phyloP scores from a whole-genome alignment of 2,888 invertebrate genomes.

The Apamea epomidion region DNA sequence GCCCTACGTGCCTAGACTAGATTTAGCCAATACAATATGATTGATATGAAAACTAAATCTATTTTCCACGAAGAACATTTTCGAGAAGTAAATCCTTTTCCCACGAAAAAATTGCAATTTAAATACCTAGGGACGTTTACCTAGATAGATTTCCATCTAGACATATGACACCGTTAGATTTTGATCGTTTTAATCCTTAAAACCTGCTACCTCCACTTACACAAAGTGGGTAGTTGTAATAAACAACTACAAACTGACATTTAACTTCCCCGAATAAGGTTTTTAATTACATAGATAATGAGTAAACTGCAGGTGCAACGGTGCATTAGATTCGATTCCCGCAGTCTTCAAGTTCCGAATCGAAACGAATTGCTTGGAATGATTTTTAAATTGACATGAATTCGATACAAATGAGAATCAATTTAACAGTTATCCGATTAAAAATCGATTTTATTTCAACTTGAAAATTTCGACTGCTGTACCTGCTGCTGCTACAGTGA shows the following conservation, averaged over 20 bases:
- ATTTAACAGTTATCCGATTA: background rate
- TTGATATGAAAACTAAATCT: constrained; percentile 24
- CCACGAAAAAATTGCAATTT: background rate
- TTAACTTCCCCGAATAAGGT: background rate
- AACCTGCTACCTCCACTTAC: too few species aligned
- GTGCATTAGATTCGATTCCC: constrained; percentile 1
- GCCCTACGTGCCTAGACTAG: constrained; percentile 50
- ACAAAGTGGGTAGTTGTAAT: background rate
- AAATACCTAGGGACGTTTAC: background rate
- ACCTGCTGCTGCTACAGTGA: background rate
- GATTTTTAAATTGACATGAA: background rate
- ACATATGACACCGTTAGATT: too few species aligned
- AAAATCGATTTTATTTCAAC: background rate
- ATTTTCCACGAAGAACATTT: constrained; percentile 24
- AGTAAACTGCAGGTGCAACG: constrained; percentile 15
- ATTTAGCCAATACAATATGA: constrained; percentile 45
- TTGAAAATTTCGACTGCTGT: background rate
- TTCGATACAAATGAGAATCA: background rate
- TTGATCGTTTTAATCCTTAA: too few species aligned
- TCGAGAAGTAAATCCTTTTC: background rate
- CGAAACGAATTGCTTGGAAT: constrained; percentile 15
- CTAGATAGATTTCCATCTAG: background rate
- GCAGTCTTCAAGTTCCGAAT: background rate
- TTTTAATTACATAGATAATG: background rate
- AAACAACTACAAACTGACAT: background rate